A percentile compares a stretch with the other conserved stretches of the same genome.
phyloP scores from a whole-genome alignment of 2,888 invertebrate species.

The Acronicta psi region DNA sequence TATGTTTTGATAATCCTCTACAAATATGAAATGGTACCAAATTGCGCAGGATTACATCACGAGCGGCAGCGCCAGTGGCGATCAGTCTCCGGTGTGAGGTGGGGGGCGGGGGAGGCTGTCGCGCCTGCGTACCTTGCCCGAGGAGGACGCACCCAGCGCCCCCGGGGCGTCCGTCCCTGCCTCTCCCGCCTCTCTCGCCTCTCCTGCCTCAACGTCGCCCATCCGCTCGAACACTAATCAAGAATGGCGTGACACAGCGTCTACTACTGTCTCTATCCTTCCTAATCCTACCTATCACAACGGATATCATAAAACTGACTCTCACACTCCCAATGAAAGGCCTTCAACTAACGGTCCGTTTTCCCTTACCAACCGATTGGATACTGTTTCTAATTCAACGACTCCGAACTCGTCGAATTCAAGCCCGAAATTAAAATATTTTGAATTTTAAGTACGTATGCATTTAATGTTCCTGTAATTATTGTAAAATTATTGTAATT shows the following conservation, averaged over 20 bases:
- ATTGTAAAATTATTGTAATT: slow-evolving; percentile 25
- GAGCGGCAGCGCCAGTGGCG: slow-evolving; percentile 84
- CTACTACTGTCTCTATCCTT: slow-evolving; percentile 29
- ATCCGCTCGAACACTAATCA: slow-evolving; percentile 46
- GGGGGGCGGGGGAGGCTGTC: slow-evolving; percentile 86
- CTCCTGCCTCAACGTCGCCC: slow-evolving; percentile 69
- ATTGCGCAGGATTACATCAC: slow-evolving; percentile 83
- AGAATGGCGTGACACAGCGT: slow-evolving; percentile 39
- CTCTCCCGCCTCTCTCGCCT: slow-evolving; percentile 78
- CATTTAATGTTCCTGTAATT: slow-evolving; percentile 52
- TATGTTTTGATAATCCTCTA: neutral
- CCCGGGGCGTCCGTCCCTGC: slow-evolving; percentile 65
- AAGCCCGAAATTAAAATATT: slow-evolving; percentile 43
- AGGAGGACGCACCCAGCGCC: slow-evolving; percentile 74
- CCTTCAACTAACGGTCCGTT: slow-evolving; percentile 48
- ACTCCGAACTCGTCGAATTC: slow-evolving; percentile 39
- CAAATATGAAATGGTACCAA: neutral
- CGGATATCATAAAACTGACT: slow-evolving; percentile 30
- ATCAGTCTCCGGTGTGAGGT: slow-evolving; percentile 86
- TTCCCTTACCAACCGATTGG: slow-evolving; percentile 43
- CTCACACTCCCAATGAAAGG: slow-evolving; percentile 25
- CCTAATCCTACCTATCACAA: slow-evolving; percentile 27
- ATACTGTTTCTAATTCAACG: slow-evolving; percentile 38
- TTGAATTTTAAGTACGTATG: slow-evolving; percentile 48
- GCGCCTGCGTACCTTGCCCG: slow-evolving; percentile 83